A percentile compares a stretch with the other conserved stretches of the same genome.
phyloP scores from a whole-genome alignment of 2,888 invertebrate genomes.

The Microctonus brassicae region DNA sequence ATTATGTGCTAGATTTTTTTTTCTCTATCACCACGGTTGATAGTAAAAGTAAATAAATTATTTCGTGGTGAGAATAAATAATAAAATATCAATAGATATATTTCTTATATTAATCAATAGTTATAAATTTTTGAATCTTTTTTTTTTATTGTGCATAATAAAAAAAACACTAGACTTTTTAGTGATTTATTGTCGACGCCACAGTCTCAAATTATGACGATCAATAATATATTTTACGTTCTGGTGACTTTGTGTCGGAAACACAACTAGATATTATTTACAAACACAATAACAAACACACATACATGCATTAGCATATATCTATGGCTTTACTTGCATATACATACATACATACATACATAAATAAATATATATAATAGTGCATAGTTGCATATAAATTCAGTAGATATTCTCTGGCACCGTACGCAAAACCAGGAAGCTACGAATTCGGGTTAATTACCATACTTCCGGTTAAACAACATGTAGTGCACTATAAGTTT shows the following conservation, averaged over 20 bases:
- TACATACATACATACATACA: no score
- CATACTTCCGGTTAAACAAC: constrained; percentile 44
- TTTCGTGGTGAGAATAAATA: no score
- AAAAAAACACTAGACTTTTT: no score
- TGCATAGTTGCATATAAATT: background rate
- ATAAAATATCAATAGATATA: no score
- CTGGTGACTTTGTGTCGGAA: constrained; percentile 37
- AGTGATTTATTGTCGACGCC: background rate
- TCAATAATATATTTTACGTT: constrained; percentile 43
- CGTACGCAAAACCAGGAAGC: constrained; percentile 50
- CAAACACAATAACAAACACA: no score
- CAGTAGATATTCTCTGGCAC: constrained; percentile 4
- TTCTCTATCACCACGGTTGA: no score
- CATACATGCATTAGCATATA: no score
- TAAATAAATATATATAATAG: background rate
- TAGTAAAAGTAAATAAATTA: no score
- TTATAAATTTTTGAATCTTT: no score
- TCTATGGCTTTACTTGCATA: no score
- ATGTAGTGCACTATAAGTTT: background rate
- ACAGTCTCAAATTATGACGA: constrained; percentile 22
- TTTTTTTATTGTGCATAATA: no score
- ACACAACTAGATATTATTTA: background rate
- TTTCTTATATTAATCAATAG: no score
- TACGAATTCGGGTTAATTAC: constrained; percentile 56
- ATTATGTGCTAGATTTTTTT: background rate